These are phyloP conservation scores for Isotomurus palustris DNA, from an alignment of 2,888 invertebrate species.

Conservation along the genomic window DNA sequence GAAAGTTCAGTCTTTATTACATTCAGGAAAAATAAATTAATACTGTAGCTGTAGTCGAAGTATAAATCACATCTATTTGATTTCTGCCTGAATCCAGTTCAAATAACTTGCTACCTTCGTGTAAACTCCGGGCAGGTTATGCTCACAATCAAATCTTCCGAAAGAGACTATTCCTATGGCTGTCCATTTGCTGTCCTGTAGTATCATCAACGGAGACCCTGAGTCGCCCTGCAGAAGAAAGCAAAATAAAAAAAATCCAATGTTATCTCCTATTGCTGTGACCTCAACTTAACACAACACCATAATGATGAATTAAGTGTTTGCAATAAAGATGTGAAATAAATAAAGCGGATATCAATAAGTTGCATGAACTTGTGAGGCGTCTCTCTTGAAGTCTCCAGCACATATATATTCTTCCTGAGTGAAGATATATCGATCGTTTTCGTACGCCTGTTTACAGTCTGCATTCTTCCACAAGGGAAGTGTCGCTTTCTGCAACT, in stretches of 20 bases:
- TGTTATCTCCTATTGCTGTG: conserved; percentile 6
- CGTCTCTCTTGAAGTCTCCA: conserved; percentile 28
- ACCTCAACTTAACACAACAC: conserved; percentile 8
- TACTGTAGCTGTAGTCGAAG: not conserved
- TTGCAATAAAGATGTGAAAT: not conserved
- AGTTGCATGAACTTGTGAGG: conserved; percentile 20
- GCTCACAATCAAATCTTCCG: conserved; percentile 25
- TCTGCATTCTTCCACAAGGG: conserved; percentile 29
- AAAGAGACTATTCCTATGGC: conserved; percentile 29
- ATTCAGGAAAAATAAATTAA: no score
- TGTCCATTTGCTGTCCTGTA: conserved; percentile 16
- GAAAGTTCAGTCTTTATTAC: no score
- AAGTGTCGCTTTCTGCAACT: conserved; percentile 27
- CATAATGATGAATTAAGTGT: no score
- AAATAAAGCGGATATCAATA: not conserved
- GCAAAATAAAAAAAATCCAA: not conserved
- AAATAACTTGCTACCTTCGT: conserved; percentile 22
- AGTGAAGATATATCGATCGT: conserved; percentile 23
- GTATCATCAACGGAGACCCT: conserved; percentile 30
- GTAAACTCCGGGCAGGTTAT: conserved; percentile 27
- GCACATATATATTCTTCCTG: conserved; percentile 29
- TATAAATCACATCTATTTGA: not conserved
- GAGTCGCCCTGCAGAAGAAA: conserved; percentile 27
- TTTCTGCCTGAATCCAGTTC: conserved; percentile 15
- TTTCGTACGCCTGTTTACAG: conserved; percentile 19